phyloP scores from a whole-genome alignment of 2,113 vertebrate species.

The Panurus biarmicus region DNA sequence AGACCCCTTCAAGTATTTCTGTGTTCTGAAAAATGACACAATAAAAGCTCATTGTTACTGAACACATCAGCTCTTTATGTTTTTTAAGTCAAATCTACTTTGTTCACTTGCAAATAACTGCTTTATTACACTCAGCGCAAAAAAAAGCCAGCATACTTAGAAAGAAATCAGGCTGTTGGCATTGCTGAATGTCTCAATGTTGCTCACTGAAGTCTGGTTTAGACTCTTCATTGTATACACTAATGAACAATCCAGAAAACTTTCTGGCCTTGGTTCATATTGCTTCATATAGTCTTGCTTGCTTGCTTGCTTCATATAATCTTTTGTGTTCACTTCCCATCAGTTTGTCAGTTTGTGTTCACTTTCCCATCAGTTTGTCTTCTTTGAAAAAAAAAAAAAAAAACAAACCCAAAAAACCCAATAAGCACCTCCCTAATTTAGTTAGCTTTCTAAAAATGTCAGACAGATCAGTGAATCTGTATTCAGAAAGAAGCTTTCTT shows the following conservation, averaged over 20 bases:
- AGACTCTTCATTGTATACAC: not conserved
- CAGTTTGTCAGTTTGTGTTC: not conserved
- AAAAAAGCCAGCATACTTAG: not conserved
- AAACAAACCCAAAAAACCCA: too few species aligned
- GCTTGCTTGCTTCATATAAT: not conserved
- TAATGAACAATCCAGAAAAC: not conserved
- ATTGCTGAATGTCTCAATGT: not conserved
- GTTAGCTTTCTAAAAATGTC: not conserved
- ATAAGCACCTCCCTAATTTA: not conserved
- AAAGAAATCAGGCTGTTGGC: not conserved
- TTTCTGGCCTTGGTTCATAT: not conserved
- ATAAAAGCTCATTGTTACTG: slow-evolving; percentile 25
- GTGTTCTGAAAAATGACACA: not conserved
- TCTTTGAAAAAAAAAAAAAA: not conserved
- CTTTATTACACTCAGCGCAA: not conserved
- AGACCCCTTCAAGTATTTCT: slow-evolving; percentile 8
- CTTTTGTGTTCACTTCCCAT: not conserved
- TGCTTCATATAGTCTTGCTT: not conserved
- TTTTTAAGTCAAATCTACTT: not conserved
- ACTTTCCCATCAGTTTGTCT: not conserved
- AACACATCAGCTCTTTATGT: not conserved
- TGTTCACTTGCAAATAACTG: not conserved
- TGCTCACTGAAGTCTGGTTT: not conserved
- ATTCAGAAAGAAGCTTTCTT: not conserved
- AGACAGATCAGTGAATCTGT: not conserved